These are phyloP conservation scores for Cheilinus undulatus DNA, from an alignment of 2,113 vertebrate species.

Conservation along the genomic window DNA sequence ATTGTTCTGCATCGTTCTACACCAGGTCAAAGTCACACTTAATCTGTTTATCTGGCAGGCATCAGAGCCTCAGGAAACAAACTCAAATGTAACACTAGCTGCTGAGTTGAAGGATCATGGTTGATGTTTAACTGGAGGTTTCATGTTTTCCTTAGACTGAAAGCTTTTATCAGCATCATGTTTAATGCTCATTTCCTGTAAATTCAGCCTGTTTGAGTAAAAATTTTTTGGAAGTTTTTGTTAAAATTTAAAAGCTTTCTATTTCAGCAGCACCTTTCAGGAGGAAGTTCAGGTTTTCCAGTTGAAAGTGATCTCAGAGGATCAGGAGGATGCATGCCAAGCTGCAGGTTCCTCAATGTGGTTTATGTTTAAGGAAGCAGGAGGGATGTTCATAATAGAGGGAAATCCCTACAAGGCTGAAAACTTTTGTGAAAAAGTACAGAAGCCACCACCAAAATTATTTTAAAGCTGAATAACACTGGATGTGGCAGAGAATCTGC, in stretches of 20 bases:
- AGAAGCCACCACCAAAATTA: background rate
- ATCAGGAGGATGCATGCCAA: background rate
- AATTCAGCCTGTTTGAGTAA: background rate
- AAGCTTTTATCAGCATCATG: too few species aligned
- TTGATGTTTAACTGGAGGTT: too few species aligned
- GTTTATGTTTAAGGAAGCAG: background rate
- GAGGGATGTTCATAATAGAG: background rate
- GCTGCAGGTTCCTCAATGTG: slow-evolving; percentile 1
- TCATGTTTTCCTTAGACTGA: too few species aligned
- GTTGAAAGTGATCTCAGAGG: fast-evolving
- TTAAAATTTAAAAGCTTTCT: background rate
- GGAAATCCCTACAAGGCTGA: background rate
- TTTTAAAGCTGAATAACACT: too few species aligned
- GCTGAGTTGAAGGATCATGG: too few species aligned
- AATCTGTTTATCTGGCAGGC: too few species aligned
- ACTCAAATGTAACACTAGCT: too few species aligned
- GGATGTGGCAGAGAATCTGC: too few species aligned
- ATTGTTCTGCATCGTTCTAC: too few species aligned
- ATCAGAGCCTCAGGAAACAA: too few species aligned
- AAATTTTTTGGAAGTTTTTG: too few species aligned
- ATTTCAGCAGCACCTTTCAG: background rate
- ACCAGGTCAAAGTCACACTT: too few species aligned
- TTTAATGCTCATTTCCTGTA: background rate
- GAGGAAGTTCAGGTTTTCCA: slow-evolving; percentile 47
- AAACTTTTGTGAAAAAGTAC: background rate